A percentile compares a stretch with the other conserved stretches of the same genome.
phyloP scores from a whole-genome alignment of 2,113 vertebrate genomes.

The Thamnaconus septentrionalis region DNA sequence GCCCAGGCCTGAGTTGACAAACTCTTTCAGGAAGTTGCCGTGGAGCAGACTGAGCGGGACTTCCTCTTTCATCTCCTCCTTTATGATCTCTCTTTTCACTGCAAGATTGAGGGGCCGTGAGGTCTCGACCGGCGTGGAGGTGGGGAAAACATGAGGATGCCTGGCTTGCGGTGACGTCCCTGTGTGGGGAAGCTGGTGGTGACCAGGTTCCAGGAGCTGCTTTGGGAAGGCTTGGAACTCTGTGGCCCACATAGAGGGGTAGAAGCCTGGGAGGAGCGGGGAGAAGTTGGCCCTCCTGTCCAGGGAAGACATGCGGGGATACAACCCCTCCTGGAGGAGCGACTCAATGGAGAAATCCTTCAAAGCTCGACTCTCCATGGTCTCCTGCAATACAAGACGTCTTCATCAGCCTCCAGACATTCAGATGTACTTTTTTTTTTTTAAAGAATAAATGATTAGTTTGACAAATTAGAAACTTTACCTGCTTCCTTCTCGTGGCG shows the following conservation, averaged over 20 bases:
- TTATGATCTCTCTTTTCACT: constrained; percentile 92
- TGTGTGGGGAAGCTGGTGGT: constrained; percentile 50
- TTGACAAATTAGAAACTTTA: constrained; percentile 4
- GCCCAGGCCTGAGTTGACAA: constrained; percentile 69
- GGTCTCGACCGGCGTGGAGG: constrained; percentile 72
- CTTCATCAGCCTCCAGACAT: neutral
- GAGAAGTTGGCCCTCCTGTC: constrained; percentile 86
- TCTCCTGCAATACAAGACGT: constrained; percentile 57
- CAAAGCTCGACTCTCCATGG: constrained; percentile 74
- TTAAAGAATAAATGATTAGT: neutral
- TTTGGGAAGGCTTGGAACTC: constrained; percentile 85
- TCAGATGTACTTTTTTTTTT: neutral
- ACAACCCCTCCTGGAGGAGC: constrained; percentile 90
- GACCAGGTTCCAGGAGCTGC: constrained; percentile 72
- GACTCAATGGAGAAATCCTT: constrained; percentile 97
- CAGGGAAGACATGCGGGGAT: constrained; percentile 84
- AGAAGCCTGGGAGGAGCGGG: constrained; percentile 87
- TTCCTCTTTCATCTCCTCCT: constrained; percentile 93
- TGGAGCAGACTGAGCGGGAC: constrained; percentile 81
- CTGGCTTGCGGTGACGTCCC: constrained; percentile 69
- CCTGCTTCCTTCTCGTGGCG: constrained; percentile 61
- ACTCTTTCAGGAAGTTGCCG: constrained; percentile 90
- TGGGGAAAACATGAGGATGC: constrained; percentile 72
- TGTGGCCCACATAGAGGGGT: constrained; percentile 88
- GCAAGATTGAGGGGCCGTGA: constrained; percentile 87